A percentile compares a stretch with the other conserved stretches of the same genome.
phyloP scores from a whole-genome alignment of 2,797 vertebrate genomes.

The Crocodylus rhombifer region DNA sequence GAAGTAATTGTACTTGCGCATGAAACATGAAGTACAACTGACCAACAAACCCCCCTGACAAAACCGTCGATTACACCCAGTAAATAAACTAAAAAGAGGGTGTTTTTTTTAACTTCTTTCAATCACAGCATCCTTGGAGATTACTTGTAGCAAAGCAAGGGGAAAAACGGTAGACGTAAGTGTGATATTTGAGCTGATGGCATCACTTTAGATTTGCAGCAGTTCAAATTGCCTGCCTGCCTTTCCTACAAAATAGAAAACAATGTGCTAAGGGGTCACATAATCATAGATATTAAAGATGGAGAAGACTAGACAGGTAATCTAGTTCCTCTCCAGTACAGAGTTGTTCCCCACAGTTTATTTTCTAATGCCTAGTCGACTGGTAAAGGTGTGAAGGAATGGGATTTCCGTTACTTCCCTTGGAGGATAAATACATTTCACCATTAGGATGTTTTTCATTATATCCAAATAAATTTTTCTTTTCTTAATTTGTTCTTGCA shows the following conservation, averaged over 20 bases:
- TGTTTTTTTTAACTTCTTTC: background rate
- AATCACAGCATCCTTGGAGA: background rate
- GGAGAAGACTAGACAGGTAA: background rate
- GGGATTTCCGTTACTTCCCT: background rate
- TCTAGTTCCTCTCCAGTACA: background rate
- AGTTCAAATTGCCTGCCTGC: background rate
- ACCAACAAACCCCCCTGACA: background rate
- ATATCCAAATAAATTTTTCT: background rate
- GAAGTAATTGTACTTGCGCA: background rate
- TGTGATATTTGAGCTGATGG: background rate
- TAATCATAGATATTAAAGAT: background rate
- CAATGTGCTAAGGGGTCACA: background rate
- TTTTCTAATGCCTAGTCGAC: background rate
- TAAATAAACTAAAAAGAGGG: slow-evolving; percentile 16
- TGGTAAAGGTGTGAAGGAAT: background rate
- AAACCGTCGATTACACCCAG: background rate
- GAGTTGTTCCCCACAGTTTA: background rate
- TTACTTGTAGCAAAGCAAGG: slow-evolving; percentile 12
- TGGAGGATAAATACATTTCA: background rate
- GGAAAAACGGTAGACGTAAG: background rate
- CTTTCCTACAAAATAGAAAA: background rate
- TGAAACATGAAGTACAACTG: background rate
- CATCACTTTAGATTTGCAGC: background rate
- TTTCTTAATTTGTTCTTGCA: slow-evolving; percentile 2
- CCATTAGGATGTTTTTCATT: background rate